These are phyloP conservation scores for Balearica regulorum DNA, from an alignment of 2,797 vertebrate genomes.

Conservation along the genomic window DNA sequence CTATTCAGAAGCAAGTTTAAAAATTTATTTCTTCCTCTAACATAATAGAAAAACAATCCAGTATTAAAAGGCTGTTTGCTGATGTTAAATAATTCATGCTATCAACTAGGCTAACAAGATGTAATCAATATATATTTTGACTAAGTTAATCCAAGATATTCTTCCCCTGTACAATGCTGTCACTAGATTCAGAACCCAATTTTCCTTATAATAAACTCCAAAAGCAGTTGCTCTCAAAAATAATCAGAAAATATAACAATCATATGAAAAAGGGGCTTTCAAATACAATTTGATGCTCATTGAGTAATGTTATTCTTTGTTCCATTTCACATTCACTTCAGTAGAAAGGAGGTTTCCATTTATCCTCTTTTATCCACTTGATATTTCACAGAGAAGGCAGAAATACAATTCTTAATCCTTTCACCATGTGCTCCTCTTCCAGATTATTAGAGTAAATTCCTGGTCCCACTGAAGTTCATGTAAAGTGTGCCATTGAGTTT, in stretches of 20 bases:
- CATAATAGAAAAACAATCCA: not conserved
- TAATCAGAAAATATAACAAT: not conserved
- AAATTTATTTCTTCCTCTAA: not conserved
- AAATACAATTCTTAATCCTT: slow-evolving; percentile 53
- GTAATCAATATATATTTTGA: not conserved
- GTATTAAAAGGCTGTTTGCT: not conserved
- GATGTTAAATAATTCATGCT: not conserved
- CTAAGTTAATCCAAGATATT: not conserved
- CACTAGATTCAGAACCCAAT: not conserved
- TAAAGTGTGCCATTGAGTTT: slow-evolving; percentile 38
- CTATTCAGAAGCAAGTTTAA: not conserved
- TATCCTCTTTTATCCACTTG: slow-evolving; percentile 45
- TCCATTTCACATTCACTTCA: not conserved
- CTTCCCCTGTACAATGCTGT: not conserved
- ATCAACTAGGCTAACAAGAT: not conserved
- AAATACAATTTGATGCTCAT: not conserved
- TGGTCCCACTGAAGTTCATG: slow-evolving; percentile 20
- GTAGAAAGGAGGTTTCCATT: slow-evolving; percentile 30
- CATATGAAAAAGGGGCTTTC: not conserved
- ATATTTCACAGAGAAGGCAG: slow-evolving; percentile 56
- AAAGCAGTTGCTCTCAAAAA: not conserved
- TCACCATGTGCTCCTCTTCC: slow-evolving; percentile 52
- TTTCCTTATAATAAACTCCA: not conserved
- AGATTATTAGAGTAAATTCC: slow-evolving; percentile 51
- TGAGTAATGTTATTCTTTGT: slow-evolving; percentile 20